These are phyloP conservation scores for Osmoderma eremita DNA, from an alignment of 2,888 invertebrate species.

Conservation along the genomic window DNA sequence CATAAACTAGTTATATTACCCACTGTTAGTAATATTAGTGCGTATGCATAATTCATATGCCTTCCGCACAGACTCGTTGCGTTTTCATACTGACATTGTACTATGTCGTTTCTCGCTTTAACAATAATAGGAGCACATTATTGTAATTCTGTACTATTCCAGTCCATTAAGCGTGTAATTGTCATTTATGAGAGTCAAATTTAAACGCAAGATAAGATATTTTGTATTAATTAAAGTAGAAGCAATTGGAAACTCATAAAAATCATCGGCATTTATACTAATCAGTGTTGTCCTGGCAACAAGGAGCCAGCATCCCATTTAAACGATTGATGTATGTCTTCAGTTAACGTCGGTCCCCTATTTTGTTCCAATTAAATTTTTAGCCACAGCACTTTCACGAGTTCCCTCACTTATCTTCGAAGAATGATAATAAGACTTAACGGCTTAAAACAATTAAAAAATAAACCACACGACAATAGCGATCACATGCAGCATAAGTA, in stretches of 20 bases:
- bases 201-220: conserved; percentile 6
- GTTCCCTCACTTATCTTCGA: conserved; percentile 23
- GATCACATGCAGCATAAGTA: conserved; percentile 6
- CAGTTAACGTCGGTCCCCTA: conserved; percentile 16
- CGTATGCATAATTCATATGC: no score
- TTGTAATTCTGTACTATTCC: no score
- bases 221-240: conserved; percentile 10
- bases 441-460: conserved; percentile 16
- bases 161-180: no score
- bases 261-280: conserved; percentile 17
- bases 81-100: no score
- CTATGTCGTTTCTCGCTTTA: no score
- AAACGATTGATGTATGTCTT: conserved; percentile 21
- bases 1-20: no score
- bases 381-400: conserved; percentile 5
- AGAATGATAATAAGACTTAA: conserved; percentile 23
- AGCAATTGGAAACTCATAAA: conserved; percentile 13
- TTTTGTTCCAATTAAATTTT: conserved; percentile 27
- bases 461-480: conserved; percentile 16
- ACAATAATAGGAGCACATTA: no score
- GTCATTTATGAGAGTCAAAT: neutral
- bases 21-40: no score
- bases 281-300: neutral
- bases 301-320: conserved; percentile 8
- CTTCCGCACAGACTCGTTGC: no score